Conservation (phyloP, 2,888 invertebrate genomes). For the Oxycera nigricornis region DNA sequence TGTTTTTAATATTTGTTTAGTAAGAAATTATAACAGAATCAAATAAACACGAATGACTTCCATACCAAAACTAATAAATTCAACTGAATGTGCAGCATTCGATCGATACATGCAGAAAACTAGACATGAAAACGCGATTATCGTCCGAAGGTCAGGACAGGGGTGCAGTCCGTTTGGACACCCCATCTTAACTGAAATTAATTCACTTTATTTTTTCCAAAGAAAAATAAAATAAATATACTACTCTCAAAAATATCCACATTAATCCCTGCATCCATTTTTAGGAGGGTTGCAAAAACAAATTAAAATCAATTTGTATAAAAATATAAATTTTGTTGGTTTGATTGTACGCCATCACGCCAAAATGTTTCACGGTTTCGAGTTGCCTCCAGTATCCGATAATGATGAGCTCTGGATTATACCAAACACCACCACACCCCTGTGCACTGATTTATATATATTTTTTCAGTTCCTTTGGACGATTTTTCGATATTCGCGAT, state of each 20-base stretch:
- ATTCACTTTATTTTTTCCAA: conserved; percentile 34
- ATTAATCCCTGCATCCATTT: too few relatives aligned
- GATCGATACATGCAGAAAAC: conserved; percentile 25
- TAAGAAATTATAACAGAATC: too few relatives aligned
- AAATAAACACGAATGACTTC: too few relatives aligned
- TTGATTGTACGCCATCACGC: not conserved
- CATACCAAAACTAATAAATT: conserved; percentile 13
- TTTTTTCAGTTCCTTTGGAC: conserved; percentile 46
- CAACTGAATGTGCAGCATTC: conserved; percentile 15
- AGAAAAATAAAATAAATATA: conserved; percentile 38
- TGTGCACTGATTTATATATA: conserved; percentile 46
- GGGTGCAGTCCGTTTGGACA: conserved; percentile 48
- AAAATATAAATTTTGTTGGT: not conserved
- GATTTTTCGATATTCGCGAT: conserved; percentile 45
- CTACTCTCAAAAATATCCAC: too few relatives aligned
- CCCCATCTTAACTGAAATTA: conserved; percentile 30
- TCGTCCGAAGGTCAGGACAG: conserved; percentile 49
- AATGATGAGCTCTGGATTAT: conserved; percentile 11
- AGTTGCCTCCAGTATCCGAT: not conserved
- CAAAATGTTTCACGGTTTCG: not conserved
- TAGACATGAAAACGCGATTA: conserved; percentile 7
- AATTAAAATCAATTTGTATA: not conserved
- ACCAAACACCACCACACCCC: conserved; percentile 49
- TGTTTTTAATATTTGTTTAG: too few relatives aligned
- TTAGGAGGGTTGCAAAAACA: too few relatives aligned